Percentiles rank a stretch among this genome's conserved stretches.
These are phyloP conservation scores for Cantharis nigra DNA, from an alignment of 2,888 invertebrate genomes.

Conservation along the genomic window DNA sequence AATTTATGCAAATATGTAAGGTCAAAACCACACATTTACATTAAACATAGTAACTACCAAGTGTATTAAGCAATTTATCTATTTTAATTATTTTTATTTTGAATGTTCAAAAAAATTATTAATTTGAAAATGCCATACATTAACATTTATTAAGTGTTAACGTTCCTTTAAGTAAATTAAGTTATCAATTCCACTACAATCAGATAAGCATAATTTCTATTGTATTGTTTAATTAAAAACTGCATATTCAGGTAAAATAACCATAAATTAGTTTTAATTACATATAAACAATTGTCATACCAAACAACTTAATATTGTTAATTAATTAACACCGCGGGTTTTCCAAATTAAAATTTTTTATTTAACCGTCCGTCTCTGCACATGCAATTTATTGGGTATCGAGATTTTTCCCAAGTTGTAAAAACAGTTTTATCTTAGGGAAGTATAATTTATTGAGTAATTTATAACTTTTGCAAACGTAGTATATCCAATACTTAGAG, in stretches of 20 bases:
- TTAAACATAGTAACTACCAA: not conserved
- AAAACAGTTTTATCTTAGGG: not conserved
- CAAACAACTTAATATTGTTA: not conserved
- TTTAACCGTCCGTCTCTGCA: not conserved
- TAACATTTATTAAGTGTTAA: not conserved
- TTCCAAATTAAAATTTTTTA: not conserved
- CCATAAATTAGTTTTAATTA: not conserved
- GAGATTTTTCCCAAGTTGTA: conserved; percentile 1
- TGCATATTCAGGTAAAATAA: not conserved
- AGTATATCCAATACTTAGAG: conserved; percentile 7
- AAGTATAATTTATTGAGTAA: conserved; percentile 4
- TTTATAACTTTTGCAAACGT: not conserved
- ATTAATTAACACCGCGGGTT: not conserved
- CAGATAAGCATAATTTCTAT: conserved; percentile 1
- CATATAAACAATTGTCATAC: not conserved
- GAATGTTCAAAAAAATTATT: not conserved
- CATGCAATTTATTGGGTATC: not conserved
- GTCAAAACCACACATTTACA: not conserved
- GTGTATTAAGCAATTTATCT: not conserved
- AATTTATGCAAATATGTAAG: not conserved
- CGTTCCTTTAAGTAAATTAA: not conserved
- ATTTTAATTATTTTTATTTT: not conserved
- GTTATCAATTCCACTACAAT: not conserved
- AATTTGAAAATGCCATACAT: not conserved
- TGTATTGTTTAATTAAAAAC: not conserved